Evolutionary conservation across 2,888 invertebrate species (phyloP).

Genomic region (Spatulosminthurus flaviceps): DNA sequence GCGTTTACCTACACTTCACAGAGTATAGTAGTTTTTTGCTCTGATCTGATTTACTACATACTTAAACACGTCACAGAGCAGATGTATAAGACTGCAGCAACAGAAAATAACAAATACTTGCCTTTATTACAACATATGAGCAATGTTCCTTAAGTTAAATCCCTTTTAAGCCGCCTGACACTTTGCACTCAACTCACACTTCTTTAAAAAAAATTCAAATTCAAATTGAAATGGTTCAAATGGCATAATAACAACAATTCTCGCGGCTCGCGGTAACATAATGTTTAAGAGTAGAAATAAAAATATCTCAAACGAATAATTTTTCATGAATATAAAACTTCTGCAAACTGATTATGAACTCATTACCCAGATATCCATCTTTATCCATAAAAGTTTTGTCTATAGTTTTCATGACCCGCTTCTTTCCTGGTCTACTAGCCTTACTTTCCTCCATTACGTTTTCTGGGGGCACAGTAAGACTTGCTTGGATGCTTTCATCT

Average conservation of each 20-base stretch:
- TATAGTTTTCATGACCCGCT: conserved; percentile 56
- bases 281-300: too few relatives aligned
- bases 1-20: not conserved
- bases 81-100: not conserved
- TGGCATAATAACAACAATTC: too few relatives aligned
- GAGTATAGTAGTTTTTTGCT: not conserved
- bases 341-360: too few relatives aligned
- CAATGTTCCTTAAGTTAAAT: too few relatives aligned
- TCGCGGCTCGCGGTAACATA: too few relatives aligned
- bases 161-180: too few relatives aligned
- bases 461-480: conserved; percentile 18
- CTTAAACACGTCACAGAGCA: not conserved
- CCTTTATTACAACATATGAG: not conserved
- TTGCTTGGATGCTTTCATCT: conserved; percentile 48
- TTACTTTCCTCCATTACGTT: not conserved
- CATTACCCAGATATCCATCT: conserved; percentile 66
- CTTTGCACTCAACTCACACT: too few relatives aligned
- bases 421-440: conserved; percentile 47
- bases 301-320: too few relatives aligned
- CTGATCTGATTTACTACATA: not conserved
- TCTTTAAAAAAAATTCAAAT: too few relatives aligned
- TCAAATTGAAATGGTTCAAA: too few relatives aligned
- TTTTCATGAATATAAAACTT: too few relatives aligned
- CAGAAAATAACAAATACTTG: too few relatives aligned
- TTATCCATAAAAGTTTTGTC: conserved; percentile 66